A percentile compares a stretch with the other conserved stretches of the same genome.
These are phyloP conservation scores for Clusia tigrina DNA, from an alignment of 2,888 invertebrate genomes.

Conservation along the genomic window DNA sequence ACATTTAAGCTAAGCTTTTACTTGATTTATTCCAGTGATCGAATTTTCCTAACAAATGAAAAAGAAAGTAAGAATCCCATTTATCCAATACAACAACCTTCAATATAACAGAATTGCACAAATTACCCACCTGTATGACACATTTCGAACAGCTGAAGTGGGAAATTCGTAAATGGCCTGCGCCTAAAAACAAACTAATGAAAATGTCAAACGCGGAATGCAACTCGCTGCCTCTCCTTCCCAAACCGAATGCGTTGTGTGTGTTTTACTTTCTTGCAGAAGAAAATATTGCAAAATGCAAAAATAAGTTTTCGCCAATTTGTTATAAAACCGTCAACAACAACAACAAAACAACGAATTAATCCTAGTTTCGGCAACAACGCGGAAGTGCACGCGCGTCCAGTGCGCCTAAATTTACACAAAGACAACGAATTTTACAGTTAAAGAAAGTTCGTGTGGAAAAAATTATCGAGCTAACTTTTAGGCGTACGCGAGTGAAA, in stretches of 20 bases:
- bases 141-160: constrained; percentile 8
- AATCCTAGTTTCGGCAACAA: constrained; percentile 18
- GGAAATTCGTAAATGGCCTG: constrained; percentile 38
- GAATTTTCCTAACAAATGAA: too few species aligned
- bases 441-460: constrained; percentile 10
- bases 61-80: too few species aligned
- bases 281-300: constrained; percentile 13
- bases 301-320: constrained; percentile 21
- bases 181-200: constrained; percentile 41
- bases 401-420: constrained; percentile 22
- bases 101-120: too few species aligned
- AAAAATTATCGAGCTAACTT: constrained; percentile 16
- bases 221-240: constrained; percentile 24
- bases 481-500: not conserved
- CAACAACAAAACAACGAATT: constrained; percentile 36
- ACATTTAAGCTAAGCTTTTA: too few species aligned
- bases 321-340: constrained; percentile 27
- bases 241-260: constrained; percentile 33
- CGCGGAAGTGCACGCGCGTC: constrained; percentile 2
- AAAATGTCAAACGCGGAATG: constrained; percentile 41
- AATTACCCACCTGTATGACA: constrained; percentile 1
- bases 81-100: too few species aligned
- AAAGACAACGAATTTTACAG: constrained; percentile 27
- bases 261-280: constrained; percentile 29
- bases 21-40: too few species aligned